phyloP scores from a whole-genome alignment of 2,797 vertebrate species.

The Sebastes oblongus region DNA sequence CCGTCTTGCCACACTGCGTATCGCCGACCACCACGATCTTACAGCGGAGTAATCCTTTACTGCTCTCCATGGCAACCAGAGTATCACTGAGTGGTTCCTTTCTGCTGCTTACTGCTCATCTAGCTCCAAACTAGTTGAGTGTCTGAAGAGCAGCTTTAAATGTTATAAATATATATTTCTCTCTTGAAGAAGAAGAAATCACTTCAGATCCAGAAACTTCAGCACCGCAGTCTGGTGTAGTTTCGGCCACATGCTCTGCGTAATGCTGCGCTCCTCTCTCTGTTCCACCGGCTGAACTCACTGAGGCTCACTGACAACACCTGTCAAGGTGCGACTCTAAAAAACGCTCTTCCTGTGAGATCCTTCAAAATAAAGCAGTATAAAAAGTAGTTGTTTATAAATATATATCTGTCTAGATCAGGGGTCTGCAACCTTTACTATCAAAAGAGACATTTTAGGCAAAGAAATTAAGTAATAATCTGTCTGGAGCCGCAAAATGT shows the following conservation, averaged over 20 bases:
- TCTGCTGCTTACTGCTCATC: slow-evolving; percentile 60
- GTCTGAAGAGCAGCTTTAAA: slow-evolving; percentile 7
- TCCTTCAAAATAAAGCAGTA: slow-evolving; percentile 51
- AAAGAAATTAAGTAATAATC: too few species aligned
- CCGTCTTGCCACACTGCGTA: slow-evolving; percentile 93
- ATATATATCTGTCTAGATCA: too few species aligned
- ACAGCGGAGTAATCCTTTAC: slow-evolving; percentile 86
- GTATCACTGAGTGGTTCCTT: slow-evolving; percentile 48
- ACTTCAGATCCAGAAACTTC: slow-evolving; percentile 43
- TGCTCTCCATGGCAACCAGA: slow-evolving; percentile 85
- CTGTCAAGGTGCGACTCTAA: slow-evolving; percentile 24
- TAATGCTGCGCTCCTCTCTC: slow-evolving; percentile 50
- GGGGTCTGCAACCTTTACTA: too few species aligned
- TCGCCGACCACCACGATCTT: slow-evolving; percentile 97
- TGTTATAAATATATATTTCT: not conserved
- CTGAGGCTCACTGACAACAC: slow-evolving; percentile 3
- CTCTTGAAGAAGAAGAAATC: not conserved
- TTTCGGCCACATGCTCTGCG: slow-evolving; percentile 51
- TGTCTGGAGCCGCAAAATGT: too few species aligned
- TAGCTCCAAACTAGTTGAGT: slow-evolving; percentile 29
- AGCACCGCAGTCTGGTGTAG: not conserved
- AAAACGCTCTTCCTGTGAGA: not conserved
- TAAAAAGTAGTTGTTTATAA: too few species aligned
- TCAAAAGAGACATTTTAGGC: too few species aligned
- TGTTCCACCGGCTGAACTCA: slow-evolving; percentile 14